phyloP scores from a whole-genome alignment of 1,140 invertebrate species.

The Pachypsylla venusta region DNA sequence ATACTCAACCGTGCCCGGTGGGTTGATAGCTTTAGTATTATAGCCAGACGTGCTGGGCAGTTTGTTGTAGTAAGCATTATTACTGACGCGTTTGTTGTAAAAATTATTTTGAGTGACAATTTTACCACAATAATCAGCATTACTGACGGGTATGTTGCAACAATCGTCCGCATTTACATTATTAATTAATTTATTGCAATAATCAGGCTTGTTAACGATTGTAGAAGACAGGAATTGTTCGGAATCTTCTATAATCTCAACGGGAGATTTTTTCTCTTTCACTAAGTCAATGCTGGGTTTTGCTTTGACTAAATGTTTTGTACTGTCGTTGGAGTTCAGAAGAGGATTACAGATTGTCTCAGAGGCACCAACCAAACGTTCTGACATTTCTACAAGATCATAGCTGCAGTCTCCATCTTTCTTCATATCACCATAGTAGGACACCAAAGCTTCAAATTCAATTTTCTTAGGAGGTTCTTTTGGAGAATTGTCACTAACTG shows the following conservation, averaged over 20 bases:
- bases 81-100: too few species aligned
- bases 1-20: too few species aligned
- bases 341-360: background rate
- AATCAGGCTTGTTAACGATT: conserved; percentile 1
- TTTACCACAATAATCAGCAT: background rate
- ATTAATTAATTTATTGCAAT: background rate
- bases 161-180: background rate
- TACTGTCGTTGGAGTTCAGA: too few species aligned
- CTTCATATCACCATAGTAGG: background rate
- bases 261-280: background rate
- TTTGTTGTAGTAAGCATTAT: too few species aligned
- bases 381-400: conserved; percentile 3
- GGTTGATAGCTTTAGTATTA: too few species aligned
- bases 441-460: conserved; percentile 1
- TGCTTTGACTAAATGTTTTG: too few species aligned
- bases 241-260: conserved; percentile 5
- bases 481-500: background rate
- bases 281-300: background rate
- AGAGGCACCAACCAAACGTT: background rate
- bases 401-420: background rate
- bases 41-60: too few species aligned
- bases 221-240: background rate
- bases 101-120: background rate
- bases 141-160: background rate
- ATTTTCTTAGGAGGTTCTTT: conserved; percentile 5